These are phyloP conservation scores for Drepana arcuata DNA, from an alignment of 1,140 invertebrate species.

Conservation along the genomic window DNA sequence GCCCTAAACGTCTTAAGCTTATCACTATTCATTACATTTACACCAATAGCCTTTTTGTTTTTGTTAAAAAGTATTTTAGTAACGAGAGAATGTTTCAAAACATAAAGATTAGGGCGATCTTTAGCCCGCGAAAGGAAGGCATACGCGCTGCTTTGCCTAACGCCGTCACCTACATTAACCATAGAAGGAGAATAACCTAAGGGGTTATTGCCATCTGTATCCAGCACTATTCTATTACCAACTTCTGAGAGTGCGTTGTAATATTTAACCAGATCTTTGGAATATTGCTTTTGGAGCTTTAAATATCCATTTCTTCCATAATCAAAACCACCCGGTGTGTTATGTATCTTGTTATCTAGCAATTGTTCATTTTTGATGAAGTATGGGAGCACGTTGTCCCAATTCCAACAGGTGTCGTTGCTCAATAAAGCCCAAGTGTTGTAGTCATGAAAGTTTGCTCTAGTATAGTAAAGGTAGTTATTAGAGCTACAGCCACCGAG, in stretches of 20 bases:
- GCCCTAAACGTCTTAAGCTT: not conserved
- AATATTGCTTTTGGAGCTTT: not conserved
- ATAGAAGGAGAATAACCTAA: not conserved
- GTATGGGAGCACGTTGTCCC: constrained; percentile 9
- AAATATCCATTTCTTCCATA: constrained; percentile 9
- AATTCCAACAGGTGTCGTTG: constrained; percentile 9
- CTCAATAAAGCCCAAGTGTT: constrained; percentile 5
- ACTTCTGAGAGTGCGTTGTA: constrained; percentile 1
- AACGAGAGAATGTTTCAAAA: constrained; percentile 1
- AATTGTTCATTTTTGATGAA: constrained; percentile 9
- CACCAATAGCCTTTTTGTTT: not conserved
- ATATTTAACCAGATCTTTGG: not conserved
- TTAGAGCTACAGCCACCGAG: constrained; percentile 6
- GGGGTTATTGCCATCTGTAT: not conserved
- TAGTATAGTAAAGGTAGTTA: constrained; percentile 4
- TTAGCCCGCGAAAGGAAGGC: not conserved
- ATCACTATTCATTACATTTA: not conserved
- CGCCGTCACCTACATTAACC: constrained; percentile 1
- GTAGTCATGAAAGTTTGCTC: constrained; percentile 4
- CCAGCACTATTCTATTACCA: not conserved
- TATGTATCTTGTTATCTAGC: not conserved
- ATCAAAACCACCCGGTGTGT: constrained; percentile 1
- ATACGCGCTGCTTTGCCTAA: constrained; percentile 3
- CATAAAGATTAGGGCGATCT: constrained; percentile 2
- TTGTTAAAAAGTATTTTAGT: constrained; percentile 4